Percentiles rank a stretch among this genome's conserved stretches.
Evolutionary conservation across 2,888 invertebrate genomes (phyloP).

Genomic region (Seladonia tumulorum): DNA sequence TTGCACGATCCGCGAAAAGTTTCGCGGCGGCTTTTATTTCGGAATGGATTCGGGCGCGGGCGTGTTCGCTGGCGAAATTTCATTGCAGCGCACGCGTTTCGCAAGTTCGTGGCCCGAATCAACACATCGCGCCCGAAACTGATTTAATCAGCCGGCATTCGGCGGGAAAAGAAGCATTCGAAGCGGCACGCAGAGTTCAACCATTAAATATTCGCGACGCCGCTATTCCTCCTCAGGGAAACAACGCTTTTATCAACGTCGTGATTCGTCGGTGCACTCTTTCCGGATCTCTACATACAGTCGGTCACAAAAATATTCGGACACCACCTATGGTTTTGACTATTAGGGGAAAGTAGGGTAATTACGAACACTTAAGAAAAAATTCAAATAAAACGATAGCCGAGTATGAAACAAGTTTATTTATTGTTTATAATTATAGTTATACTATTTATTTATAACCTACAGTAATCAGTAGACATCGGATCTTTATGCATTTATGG

Average conservation of each 20-base stretch:
- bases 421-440: too few species aligned
- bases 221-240: slow-evolving; percentile 7
- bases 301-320: too few species aligned
- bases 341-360: too few species aligned
- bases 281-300: too few species aligned
- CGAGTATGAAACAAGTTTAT: too few species aligned
- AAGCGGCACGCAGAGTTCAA: not conserved
- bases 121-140: not conserved
- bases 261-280: not conserved
- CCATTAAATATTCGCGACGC: slow-evolving; percentile 18
- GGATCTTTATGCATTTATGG: too few species aligned
- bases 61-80: slow-evolving; percentile 9
- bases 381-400: too few species aligned
- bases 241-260: slow-evolving; percentile 1
- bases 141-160: slow-evolving; percentile 16
- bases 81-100: not conserved
- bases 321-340: too few species aligned
- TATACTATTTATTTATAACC: too few species aligned
- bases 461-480: too few species aligned
- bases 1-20: not conserved
- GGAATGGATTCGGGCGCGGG: not conserved
- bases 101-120: not conserved
- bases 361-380: too few species aligned
- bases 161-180: not conserved
- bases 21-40: not conserved